A percentile compares a stretch with the other conserved stretches of the same genome.
phyloP scores from a whole-genome alignment of 1,140 invertebrate species.

The Anagrus nilaparvatae region DNA sequence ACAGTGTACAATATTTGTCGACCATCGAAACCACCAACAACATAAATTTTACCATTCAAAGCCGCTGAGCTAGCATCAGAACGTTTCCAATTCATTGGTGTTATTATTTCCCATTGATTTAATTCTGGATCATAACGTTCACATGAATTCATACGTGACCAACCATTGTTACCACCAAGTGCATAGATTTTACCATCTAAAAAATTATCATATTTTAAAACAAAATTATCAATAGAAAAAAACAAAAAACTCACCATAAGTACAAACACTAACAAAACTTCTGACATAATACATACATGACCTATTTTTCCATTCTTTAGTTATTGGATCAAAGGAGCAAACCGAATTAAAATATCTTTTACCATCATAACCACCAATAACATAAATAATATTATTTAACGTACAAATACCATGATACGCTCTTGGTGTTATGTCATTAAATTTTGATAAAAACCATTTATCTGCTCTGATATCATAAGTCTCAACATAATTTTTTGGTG shows the following conservation, averaged over 20 bases:
- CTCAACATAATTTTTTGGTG: constrained; percentile 68
- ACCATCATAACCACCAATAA: constrained; percentile 69
- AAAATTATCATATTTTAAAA: background rate
- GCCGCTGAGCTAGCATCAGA: constrained; percentile 61
- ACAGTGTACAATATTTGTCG: constrained; percentile 52
- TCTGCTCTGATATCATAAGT: constrained; percentile 65
- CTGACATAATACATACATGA: constrained; percentile 65
- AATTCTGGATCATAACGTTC: constrained; percentile 60
- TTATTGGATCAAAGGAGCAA: constrained; percentile 54
- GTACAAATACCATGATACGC: constrained; percentile 67
- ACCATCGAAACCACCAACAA: constrained; percentile 69
- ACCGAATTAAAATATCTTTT: constrained; percentile 62
- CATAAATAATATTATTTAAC: constrained; percentile 58
- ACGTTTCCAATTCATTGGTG: constrained; percentile 66
- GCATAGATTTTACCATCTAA: constrained; percentile 67
- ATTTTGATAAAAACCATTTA: constrained; percentile 51
- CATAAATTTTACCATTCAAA: constrained; percentile 46
- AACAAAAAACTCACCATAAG: constrained; percentile 39
- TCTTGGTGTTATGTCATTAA: constrained; percentile 51
- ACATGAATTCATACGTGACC: constrained; percentile 61
- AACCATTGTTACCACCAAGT: constrained; percentile 80
- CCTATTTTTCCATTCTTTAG: constrained; percentile 52
- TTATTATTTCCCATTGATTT: constrained; percentile 75
- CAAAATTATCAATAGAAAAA: background rate
- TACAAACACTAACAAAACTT: constrained; percentile 68